Conservation (phyloP, 2,113 vertebrate species). For the Alligator sinensis region DNA sequence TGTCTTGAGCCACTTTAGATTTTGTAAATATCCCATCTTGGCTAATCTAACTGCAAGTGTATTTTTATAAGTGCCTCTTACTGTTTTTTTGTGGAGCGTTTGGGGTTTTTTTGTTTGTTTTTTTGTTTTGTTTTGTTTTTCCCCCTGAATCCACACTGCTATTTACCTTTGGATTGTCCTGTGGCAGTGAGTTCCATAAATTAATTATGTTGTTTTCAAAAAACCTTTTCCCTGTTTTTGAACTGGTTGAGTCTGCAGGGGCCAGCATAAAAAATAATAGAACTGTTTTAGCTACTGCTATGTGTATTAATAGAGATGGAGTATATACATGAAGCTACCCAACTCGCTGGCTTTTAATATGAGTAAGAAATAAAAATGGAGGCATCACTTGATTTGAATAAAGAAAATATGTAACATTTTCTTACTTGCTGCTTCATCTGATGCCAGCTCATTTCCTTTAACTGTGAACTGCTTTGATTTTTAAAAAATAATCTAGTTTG, state of each 20-base stretch:
- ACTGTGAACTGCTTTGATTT: background rate
- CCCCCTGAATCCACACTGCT: background rate
- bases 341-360: background rate
- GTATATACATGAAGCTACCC: background rate
- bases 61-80: background rate
- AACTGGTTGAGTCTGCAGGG: background rate
- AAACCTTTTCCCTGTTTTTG: background rate
- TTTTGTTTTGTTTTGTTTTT: background rate
- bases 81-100: background rate
- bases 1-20: no score
- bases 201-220: background rate
- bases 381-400: background rate
- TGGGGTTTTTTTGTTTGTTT: background rate
- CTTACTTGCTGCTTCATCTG: background rate
- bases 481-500: background rate
- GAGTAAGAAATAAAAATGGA: background rate
- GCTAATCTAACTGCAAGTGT: background rate
- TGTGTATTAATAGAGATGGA: background rate
- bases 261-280: background rate
- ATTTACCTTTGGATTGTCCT: slow-evolving; percentile 8
- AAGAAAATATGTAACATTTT: background rate
- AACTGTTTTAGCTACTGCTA: background rate
- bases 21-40: background rate
- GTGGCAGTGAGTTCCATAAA: background rate
- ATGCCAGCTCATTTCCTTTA: background rate